Percentiles rank a stretch among this genome's conserved stretches.
Evolutionary conservation across 2,888 invertebrate genomes (phyloP).

Genomic region (Drosophila conformis): DNA sequence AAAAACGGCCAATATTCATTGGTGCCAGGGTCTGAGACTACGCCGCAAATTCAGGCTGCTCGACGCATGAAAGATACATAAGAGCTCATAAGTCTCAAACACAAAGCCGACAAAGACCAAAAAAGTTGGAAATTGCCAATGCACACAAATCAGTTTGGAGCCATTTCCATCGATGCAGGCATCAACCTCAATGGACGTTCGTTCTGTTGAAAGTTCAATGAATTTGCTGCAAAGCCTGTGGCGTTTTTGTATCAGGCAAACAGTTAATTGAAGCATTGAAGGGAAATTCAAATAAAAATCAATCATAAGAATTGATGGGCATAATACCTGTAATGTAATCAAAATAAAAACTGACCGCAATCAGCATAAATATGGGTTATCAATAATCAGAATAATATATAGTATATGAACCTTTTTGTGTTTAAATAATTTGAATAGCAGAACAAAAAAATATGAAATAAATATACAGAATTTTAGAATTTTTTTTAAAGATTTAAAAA

Average conservation of each 20-base stretch:
- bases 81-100: constrained; percentile 55
- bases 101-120: constrained; percentile 36
- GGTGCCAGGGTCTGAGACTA: constrained; percentile 33
- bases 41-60: constrained; percentile 42
- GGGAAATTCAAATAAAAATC: constrained; percentile 4
- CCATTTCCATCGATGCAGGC: constrained; percentile 14
- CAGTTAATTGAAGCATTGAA: constrained; percentile 35
- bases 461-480: background rate
- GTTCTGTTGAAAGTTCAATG: constrained; percentile 39
- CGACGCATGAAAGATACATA: constrained; percentile 37
- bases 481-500: background rate
- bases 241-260: constrained; percentile 28
- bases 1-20: constrained; percentile 47
- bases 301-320: background rate
- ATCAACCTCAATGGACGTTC: constrained; percentile 15
- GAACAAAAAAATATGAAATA: background rate
- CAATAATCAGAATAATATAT: background rate
- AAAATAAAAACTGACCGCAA: background rate
- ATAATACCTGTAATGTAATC: background rate
- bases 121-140: constrained; percentile 38
- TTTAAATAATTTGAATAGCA: background rate
- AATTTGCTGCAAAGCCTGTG: constrained; percentile 41
- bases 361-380: background rate
- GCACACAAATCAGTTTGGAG: constrained; percentile 42
- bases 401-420: background rate